These are phyloP conservation scores for Melanotaenia boesemani DNA, from an alignment of 2,797 vertebrate species.

Conservation along the genomic window DNA sequence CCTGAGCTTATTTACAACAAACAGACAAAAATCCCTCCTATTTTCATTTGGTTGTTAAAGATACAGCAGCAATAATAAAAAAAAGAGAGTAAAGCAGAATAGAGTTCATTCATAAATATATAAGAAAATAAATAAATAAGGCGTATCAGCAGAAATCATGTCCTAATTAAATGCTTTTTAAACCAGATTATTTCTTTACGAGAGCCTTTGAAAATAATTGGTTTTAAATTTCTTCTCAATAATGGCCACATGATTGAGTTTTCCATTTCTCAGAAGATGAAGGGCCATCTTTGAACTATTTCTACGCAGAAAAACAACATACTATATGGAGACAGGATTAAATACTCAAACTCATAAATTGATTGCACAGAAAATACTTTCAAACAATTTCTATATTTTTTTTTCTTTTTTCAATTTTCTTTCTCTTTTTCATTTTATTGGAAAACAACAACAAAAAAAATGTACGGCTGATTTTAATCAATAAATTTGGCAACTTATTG, in stretches of 20 bases:
- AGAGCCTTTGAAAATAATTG: slow-evolving; percentile 6
- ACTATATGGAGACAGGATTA: background rate
- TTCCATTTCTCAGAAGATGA: slow-evolving; percentile 6
- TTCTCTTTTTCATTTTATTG: no score
- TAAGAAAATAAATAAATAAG: background rate
- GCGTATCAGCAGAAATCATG: background rate
- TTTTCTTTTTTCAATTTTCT: no score
- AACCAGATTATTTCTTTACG: slow-evolving; percentile 4
- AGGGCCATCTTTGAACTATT: background rate
- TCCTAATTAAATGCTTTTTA: slow-evolving; percentile 4
- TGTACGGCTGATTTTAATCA: background rate
- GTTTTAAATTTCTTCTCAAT: slow-evolving; percentile 1
- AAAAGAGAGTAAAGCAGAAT: background rate
- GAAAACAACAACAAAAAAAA: no score
- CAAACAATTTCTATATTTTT: no score
- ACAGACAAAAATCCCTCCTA: slow-evolving; percentile 35
- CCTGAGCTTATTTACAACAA: slow-evolving; percentile 39
- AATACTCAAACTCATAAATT: background rate
- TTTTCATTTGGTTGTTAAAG: slow-evolving; percentile 60
- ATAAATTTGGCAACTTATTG: background rate
- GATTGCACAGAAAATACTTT: no score
- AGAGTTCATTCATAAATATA: background rate
- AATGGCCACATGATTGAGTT: background rate
- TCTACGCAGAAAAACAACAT: background rate
- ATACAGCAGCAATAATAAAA: slow-evolving; percentile 14